Conservation (phyloP, 2,113 vertebrate species). For the Ictidomys tridecemlineatus region DNA sequence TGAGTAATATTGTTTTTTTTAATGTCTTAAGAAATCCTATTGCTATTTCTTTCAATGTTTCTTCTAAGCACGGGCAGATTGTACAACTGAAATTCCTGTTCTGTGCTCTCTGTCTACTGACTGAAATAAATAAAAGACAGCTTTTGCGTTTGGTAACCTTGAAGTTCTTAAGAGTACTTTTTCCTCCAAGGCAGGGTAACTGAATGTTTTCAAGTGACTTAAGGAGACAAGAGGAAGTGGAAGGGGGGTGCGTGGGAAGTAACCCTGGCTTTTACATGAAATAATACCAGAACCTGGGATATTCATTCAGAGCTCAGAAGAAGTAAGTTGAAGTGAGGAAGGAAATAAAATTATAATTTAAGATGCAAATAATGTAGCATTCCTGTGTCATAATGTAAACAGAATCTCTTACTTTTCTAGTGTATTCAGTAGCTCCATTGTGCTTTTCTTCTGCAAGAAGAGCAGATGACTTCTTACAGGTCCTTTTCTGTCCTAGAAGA, state of each 20-base stretch:
- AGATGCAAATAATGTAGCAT: conserved; percentile 56
- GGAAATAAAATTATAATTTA: conserved; percentile 63
- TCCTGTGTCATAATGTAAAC: not conserved
- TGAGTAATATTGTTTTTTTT: conserved; percentile 59
- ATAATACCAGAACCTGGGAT: conserved; percentile 74
- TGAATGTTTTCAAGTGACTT: conserved; percentile 82
- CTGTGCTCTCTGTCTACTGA: conserved; percentile 74
- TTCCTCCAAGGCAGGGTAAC: conserved; percentile 85
- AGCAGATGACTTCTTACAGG: not conserved
- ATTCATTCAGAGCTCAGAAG: conserved; percentile 63
- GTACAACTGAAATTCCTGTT: conserved; percentile 78
- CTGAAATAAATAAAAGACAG: conserved; percentile 86
- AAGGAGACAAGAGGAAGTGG: not conserved
- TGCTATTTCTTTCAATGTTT: conserved; percentile 81
- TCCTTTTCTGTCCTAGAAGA: not conserved
- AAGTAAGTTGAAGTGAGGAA: conserved; percentile 22
- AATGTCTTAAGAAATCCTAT: conserved; percentile 77
- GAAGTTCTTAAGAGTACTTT: conserved; percentile 85
- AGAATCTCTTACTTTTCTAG: conserved; percentile 15
- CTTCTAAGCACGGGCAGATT: conserved; percentile 79
- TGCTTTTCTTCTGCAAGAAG: not conserved
- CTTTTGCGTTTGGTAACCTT: conserved; percentile 88
- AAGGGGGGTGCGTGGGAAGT: not conserved
- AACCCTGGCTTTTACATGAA: conserved; percentile 62
- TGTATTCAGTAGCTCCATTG: not conserved